Conservation (phyloP, 1,140 invertebrate genomes). For the Calycopis cecrops region DNA sequence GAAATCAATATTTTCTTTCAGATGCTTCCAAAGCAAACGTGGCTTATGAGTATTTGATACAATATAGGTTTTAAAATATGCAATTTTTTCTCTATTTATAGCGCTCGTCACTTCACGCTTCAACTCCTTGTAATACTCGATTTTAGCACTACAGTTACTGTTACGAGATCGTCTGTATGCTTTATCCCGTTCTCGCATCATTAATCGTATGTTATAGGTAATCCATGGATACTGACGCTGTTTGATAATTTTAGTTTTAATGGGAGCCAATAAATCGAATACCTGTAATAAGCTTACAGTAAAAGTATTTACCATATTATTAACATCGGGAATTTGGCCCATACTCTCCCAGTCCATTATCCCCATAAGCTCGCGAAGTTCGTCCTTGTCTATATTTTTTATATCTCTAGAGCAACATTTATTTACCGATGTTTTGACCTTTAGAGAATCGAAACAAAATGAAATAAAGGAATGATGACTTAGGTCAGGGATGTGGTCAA, state of each 20-base stretch:
- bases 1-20: neutral
- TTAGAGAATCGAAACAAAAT: neutral
- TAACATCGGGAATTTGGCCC: no score
- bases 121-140: no score
- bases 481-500: constrained; percentile 1
- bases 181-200: neutral
- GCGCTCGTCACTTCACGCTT: neutral
- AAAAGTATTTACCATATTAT: no score
- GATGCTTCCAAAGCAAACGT: neutral
- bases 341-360: no score
- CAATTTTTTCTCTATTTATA: neutral
- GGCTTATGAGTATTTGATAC: neutral
- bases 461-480: neutral
- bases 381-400: no score
- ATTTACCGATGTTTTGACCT: neutral
- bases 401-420: no score
- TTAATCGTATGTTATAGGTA: neutral
- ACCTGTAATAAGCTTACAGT: neutral
- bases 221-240: neutral
- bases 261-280: neutral
- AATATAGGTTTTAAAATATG: neutral
- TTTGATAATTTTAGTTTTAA: neutral
- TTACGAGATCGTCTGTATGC: neutral
- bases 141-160: neutral
- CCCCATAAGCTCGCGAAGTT: no score